Base-by-base conservation (phyloP, 92 coral and sea anemone species). In the Bergia puertoricense region DNA sequence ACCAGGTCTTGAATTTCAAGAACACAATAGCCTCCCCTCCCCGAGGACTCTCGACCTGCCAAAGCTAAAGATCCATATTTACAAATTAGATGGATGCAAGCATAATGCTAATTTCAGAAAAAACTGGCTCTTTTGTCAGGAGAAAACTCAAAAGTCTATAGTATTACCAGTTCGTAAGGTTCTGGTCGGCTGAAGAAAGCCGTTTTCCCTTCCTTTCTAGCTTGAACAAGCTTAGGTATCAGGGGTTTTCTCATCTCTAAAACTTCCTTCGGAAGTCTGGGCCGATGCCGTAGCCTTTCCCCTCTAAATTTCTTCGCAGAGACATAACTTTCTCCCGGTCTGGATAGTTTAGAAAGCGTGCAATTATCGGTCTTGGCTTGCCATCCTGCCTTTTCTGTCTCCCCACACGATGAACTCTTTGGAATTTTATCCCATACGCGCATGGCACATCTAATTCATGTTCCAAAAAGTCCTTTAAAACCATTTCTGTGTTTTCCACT, bases 291-390 rank as follows among this genome's bases (percentile, higher is more conserved):
- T 72, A 30, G 37, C 42, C 42, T 23, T 30, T 30, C 41, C 39
- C 13, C 15, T 22, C 76, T 30, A 72, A 72, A 72, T 5, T 37
- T 13, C n/a, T 71, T 71, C 40, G 39, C 14, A 11, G 42, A 13
- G 77, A 36, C 77, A 39, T 2, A 36, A 74, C 5, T 13, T 41
- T 38, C n/a, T 39, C 48, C 43, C 77, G 10, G 77, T 74, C 77
- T 7, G 77, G 77, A 39, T 74, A 74, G 77, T 74, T 74, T 74
- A 74, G 42, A 74, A 39, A 74, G 43, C 77, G 43, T 36, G 48
- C 77, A 36, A 44, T 76, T 13, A 76, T 76, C 13, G 51, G 81
- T 45, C n/a, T 42, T 42, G 59, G 81, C 37, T 45, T 76, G 38
- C 11, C 39, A 7, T 42, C 37, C 57, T 14, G 54, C 2, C 57